Evolutionary conservation across 2,113 vertebrate species (phyloP).

Genomic region (Symphodus melops): DNA sequence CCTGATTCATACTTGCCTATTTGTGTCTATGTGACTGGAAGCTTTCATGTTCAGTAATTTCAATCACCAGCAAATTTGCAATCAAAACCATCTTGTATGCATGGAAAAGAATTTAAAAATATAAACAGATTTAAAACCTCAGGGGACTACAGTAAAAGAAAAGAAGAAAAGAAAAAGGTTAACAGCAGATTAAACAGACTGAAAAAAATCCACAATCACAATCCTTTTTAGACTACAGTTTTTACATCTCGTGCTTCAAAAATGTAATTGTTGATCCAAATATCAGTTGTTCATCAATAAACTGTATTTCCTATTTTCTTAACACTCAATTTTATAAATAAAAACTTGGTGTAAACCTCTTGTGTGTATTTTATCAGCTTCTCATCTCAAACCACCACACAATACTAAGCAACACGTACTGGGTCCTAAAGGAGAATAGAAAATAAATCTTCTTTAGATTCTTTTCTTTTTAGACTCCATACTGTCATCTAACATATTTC

Average conservation of each 20-base stretch:
- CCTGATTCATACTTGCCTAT: constrained; percentile 17
- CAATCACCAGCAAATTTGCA: constrained; percentile 40
- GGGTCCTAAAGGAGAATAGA: not conserved
- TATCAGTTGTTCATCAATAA: too few species aligned
- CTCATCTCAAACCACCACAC: constrained; percentile 4
- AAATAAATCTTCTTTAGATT: not conserved
- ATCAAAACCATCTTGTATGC: constrained; percentile 36
- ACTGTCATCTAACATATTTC: constrained; percentile 10
- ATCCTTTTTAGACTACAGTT: not conserved
- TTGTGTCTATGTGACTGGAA: not conserved
- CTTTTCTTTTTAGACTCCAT: not conserved
- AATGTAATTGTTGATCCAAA: not conserved
- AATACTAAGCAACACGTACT: not conserved
- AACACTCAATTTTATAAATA: constrained; percentile 24
- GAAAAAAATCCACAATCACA: not conserved
- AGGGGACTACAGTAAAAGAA: constrained; percentile 15
- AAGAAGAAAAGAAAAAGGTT: not conserved
- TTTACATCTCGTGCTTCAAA: not conserved
- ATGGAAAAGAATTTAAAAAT: constrained; percentile 16
- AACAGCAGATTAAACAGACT: not conserved
- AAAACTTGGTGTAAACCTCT: constrained; percentile 18
- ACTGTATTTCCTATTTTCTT: too few species aligned
- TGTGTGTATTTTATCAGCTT: constrained; percentile 20
- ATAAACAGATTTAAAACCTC: constrained; percentile 15
- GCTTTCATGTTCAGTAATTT: constrained; percentile 8